A percentile compares a stretch with the other conserved stretches of the same genome.
phyloP scores from a whole-genome alignment of 2,113 vertebrate species.

The Glaucidium brasilianum region DNA sequence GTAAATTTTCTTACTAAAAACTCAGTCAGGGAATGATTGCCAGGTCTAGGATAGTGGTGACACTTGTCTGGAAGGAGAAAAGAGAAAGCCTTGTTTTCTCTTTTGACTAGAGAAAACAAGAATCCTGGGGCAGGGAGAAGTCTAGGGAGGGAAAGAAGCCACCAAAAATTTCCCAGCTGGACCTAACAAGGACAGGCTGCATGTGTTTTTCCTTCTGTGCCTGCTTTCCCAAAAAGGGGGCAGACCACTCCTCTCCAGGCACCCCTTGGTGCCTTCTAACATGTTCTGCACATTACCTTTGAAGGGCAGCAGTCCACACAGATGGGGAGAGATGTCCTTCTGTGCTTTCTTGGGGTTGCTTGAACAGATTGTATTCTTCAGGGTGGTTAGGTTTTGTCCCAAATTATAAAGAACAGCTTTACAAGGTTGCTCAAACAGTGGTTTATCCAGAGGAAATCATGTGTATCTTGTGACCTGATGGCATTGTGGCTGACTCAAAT shows the following conservation, averaged over 20 bases:
- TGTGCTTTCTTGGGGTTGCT: neutral
- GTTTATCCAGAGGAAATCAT: neutral
- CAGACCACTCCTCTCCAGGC: neutral
- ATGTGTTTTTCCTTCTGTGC: neutral
- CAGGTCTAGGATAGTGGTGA: neutral
- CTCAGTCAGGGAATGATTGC: neutral
- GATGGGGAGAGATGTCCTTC: neutral
- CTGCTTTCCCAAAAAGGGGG: neutral
- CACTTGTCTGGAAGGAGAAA: neutral
- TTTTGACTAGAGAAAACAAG: neutral
- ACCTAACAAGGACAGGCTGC: neutral
- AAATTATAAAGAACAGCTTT: neutral
- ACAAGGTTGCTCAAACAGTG: neutral
- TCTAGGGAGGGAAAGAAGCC: neutral
- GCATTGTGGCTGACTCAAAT: neutral
- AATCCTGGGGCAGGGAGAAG: neutral
- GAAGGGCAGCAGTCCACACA: neutral
- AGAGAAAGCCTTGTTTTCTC: neutral
- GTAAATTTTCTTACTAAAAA: neutral
- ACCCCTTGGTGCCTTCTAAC: fast-evolving
- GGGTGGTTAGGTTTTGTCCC: neutral
- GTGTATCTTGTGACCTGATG: neutral
- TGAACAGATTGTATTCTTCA: neutral
- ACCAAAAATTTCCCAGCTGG: neutral
- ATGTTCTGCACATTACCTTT: neutral